Base-by-base conservation (phyloP, 2,113 vertebrate genomes). In the Montifringilla adamsi region DNA sequence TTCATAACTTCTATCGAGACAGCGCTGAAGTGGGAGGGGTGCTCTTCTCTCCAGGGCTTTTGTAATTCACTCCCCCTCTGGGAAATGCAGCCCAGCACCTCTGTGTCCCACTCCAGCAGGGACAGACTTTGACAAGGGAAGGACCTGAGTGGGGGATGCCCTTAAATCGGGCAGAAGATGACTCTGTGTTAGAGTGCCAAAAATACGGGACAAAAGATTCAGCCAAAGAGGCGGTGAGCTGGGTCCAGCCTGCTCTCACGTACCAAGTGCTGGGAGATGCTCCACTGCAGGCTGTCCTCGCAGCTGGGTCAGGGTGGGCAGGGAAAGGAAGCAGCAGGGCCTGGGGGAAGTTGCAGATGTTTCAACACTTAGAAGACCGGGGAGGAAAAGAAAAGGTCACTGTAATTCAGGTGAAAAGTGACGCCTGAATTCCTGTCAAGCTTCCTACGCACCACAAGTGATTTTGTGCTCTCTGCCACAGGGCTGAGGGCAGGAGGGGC, bases 21-120 rank as follows among this genome's bases (percentile, higher is more conserved):
- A 85, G 23, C 0, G 0, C 58, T 26, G 24, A 64, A 39, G 27
- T n/a, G 47, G 55, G 21, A 43, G 0, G 0, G 0, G 10, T 39
- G 70, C 43, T 74, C 10, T 77, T 58, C 41, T 73, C 50, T 68
- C 33, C 47, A 4, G 2, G 17, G 18, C 64, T 76, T 70, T 50
- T 81, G 43, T n/a, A 41, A 31, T 64, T 74, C 55, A 41, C 9
- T 35, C 41, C 30, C 22, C 9, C 41, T 49, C 75, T 66, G 4
- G 1, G 27, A 72, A 37, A 24, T 15, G 28, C n/a, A 82, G 69
- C 69, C 47, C 60, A 60, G 46, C n/a, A 52, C 24, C 23, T 30
- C 77, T 24, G 16, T 14, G 13, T 53, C 73, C 41, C 3, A 2
- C 72, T 46, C 20, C 10, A 1, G 15, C 0, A 2, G 28, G 21